A percentile compares a stretch with the other conserved stretches of the same genome.
phyloP scores from a whole-genome alignment of 1,140 invertebrate genomes.

The Oncopodura yosiiana region DNA sequence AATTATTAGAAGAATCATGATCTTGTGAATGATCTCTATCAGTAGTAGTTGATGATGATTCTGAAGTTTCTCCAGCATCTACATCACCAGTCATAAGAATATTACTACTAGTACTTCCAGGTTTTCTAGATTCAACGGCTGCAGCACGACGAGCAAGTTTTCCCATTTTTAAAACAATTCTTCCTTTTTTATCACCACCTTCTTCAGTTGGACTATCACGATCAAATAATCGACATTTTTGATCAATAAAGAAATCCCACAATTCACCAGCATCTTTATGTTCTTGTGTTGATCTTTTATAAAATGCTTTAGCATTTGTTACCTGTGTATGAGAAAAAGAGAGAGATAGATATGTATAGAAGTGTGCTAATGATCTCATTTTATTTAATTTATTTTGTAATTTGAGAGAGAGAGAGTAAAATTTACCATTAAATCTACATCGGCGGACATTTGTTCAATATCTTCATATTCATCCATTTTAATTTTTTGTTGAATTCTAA shows the following conservation, averaged over 20 bases:
- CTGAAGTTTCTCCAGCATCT: constrained; percentile 53
- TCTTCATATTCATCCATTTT: constrained; percentile 90
- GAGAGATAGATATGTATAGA: too few species aligned
- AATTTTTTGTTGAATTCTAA: constrained; percentile 89
- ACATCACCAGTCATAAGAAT: constrained; percentile 43
- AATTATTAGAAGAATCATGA: constrained; percentile 31
- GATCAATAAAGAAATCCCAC: constrained; percentile 69
- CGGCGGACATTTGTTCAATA: constrained; percentile 72
- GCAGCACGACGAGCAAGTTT: constrained; percentile 44
- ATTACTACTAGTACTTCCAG: too few species aligned
- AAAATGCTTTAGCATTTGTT: constrained; percentile 88
- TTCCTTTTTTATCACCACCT: constrained; percentile 46
- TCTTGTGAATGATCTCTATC: constrained; percentile 50
- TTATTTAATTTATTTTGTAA: too few species aligned
- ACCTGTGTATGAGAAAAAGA: too few species aligned
- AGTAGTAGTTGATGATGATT: constrained; percentile 57
- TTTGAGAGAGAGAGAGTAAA: too few species aligned
- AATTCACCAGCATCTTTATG: constrained; percentile 82
- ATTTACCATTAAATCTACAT: constrained; percentile 81
- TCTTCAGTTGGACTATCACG: constrained; percentile 42
- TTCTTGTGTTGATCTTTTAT: constrained; percentile 67
- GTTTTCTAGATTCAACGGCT: constrained; percentile 39
- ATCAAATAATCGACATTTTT: constrained; percentile 46
- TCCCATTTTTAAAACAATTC: constrained; percentile 50
- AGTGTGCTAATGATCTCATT: too few species aligned